Percentiles rank a stretch among this genome's conserved stretches.
Conservation (phyloP, 2,888 invertebrate species). For the Eremobia ochroleuca region DNA sequence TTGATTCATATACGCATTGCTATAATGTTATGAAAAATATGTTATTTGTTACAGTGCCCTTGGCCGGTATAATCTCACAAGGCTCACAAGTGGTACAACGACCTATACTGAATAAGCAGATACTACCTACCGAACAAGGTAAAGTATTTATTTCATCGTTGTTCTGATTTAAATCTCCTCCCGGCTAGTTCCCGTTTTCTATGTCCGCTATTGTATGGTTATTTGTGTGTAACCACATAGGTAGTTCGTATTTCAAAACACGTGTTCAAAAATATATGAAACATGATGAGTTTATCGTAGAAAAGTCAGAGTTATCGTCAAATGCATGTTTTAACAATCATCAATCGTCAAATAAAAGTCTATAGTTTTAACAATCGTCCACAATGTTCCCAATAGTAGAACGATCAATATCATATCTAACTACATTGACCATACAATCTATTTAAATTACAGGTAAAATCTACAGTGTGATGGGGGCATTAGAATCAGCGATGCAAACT, state of each 20-base stretch:
- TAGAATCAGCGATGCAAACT: conserved; percentile 87
- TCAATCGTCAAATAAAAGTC: not conserved
- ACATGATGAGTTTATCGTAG: too few relatives aligned
- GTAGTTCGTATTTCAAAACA: not conserved
- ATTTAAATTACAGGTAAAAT: conserved; percentile 84
- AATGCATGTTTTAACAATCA: not conserved
- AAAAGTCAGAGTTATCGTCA: not conserved
- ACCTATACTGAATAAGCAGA: conserved; percentile 87
- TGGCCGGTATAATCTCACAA: conserved; percentile 86
- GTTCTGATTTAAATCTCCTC: conserved; percentile 27
- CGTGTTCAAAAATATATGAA: not conserved
- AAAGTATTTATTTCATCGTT: conserved; percentile 44
- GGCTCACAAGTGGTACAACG: conserved; percentile 89
- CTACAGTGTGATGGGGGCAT: conserved; percentile 87
- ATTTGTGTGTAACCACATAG: not conserved
- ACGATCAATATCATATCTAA: too few relatives aligned
- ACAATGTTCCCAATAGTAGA: not conserved
- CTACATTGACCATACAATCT: not conserved
- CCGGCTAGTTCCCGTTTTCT: conserved; percentile 24
- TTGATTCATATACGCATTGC: not conserved
- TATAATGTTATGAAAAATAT: not conserved
- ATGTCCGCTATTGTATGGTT: not conserved
- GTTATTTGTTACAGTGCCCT: conserved; percentile 81
- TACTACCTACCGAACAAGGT: conserved; percentile 89
- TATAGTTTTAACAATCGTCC: not conserved